phyloP scores from a whole-genome alignment of 1,140 invertebrate species.

The Cephus cinctus region DNA sequence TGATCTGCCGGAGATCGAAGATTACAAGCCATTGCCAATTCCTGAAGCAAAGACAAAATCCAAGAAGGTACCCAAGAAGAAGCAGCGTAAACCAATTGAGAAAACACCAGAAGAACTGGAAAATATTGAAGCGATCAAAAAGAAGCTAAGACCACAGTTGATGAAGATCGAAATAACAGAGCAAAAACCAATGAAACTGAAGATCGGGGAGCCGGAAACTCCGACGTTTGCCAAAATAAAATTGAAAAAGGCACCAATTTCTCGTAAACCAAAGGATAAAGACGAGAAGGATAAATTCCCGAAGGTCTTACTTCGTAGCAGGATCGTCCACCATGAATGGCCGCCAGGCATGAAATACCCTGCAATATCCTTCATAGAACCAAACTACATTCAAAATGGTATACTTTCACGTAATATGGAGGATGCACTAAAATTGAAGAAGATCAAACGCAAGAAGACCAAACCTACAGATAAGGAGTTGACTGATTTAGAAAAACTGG shows the following conservation, averaged over 20 bases:
- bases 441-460: slow-evolving; percentile 32
- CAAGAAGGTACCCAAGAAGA: slow-evolving; percentile 4
- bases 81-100: background rate
- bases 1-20: no score
- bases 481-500: slow-evolving; percentile 24
- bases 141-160: slow-evolving; percentile 12
- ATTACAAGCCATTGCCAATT: background rate
- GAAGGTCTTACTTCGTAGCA: slow-evolving; percentile 62
- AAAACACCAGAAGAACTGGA: background rate
- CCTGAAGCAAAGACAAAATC: background rate
- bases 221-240: slow-evolving; percentile 59
- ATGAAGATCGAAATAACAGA: slow-evolving; percentile 29
- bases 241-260: slow-evolving; percentile 57
- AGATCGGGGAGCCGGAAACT: slow-evolving; percentile 36
- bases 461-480: slow-evolving; percentile 32
- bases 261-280: slow-evolving; percentile 54
- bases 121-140: background rate
- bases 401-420: slow-evolving; percentile 44
- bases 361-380: slow-evolving; percentile 26
- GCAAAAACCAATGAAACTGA: slow-evolving; percentile 30
- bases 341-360: slow-evolving; percentile 30
- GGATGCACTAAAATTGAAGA: slow-evolving; percentile 42
- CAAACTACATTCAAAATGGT: slow-evolving; percentile 30
- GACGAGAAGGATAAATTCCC: slow-evolving; percentile 53
- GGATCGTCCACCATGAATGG: slow-evolving; percentile 49